Base-by-base conservation (phyloP, 2,113 vertebrate genomes). In the Phoxinus phoxinus region DNA sequence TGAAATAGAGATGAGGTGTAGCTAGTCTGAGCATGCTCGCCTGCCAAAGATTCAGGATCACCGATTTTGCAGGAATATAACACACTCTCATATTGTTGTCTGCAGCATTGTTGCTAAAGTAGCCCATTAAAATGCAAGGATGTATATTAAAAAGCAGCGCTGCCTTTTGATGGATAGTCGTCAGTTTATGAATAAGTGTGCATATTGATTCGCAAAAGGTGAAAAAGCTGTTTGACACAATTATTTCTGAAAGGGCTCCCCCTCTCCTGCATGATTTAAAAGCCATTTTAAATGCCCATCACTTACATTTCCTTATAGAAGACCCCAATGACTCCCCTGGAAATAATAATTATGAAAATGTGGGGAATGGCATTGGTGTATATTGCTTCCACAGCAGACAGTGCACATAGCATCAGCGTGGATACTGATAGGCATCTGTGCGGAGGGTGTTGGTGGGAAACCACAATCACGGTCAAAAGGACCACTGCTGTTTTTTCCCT, bases 291-390 rank as follows among this genome's bases (percentile, higher is more conserved):
- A 95, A 95, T 83, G 93, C 91, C 93, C 94, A 93, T 94, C 93
- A 94, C 92, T 95, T 95, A 93, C 90, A 90, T 93, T 94, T 91
- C 92, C 90, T 93, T 93, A 91, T 88, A 90, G 90, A 91, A 93
- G 93, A 93, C 93, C 94, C 89, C 90, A 48, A 88, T 90, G 91
- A 92, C 93, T 94, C 84, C 86, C 89, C 91, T 92, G 93, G 93
- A 95, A 94, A 94, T 94, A 94, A 94, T 94, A 93, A 94, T 95
- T 94, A 94, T 94, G 92, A 94, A 94, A 94, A 95, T 94, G 93
- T 92, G 87, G 90, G 48, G 86, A 87, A 90, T 80, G 79, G 30
- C 46, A 53, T 53, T 88, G 88, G 91, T 86, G 85, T 91, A 91
- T 92, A 93, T 92, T 92, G 93, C 92, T 91, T 91, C 87, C 92